A percentile compares a stretch with the other conserved stretches of the same genome.
Evolutionary conservation across 2,797 vertebrate genomes (phyloP).

Genomic region (Vireo griseus): DNA sequence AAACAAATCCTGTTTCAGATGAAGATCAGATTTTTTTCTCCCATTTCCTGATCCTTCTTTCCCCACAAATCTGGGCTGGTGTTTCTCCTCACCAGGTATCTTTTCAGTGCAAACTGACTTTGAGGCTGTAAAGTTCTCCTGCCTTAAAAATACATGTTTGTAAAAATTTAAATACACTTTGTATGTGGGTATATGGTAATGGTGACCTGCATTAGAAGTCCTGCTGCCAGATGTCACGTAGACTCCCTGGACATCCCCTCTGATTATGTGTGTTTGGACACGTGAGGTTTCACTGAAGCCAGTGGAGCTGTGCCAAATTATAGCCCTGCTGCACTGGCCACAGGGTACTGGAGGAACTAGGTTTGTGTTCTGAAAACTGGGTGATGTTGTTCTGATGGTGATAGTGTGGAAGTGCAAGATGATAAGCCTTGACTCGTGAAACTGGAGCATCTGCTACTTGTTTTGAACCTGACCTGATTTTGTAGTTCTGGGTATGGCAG

Average conservation of each 20-base stretch:
- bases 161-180: neutral
- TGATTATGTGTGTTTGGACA: neutral
- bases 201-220: neutral
- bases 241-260: neutral
- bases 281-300: neutral
- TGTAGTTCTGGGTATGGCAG: neutral
- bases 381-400: neutral
- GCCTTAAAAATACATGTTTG: rapidly evolving
- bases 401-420: rapidly evolving
- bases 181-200: neutral
- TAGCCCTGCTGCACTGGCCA: neutral
- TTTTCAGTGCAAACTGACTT: neutral
- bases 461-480: constrained; percentile 46
- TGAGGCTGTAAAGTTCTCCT: neutral
- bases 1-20: neutral
- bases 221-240: neutral
- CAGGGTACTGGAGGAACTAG: neutral
- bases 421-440: neutral
- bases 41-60: neutral
- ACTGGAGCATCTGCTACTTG: neutral
- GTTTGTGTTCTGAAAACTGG: neutral
- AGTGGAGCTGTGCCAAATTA: neutral
- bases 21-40: neutral
- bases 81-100: rapidly evolving
- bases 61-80: neutral